Conservation (phyloP, 1,140 invertebrate species). For the Phthorimaea operculella region DNA sequence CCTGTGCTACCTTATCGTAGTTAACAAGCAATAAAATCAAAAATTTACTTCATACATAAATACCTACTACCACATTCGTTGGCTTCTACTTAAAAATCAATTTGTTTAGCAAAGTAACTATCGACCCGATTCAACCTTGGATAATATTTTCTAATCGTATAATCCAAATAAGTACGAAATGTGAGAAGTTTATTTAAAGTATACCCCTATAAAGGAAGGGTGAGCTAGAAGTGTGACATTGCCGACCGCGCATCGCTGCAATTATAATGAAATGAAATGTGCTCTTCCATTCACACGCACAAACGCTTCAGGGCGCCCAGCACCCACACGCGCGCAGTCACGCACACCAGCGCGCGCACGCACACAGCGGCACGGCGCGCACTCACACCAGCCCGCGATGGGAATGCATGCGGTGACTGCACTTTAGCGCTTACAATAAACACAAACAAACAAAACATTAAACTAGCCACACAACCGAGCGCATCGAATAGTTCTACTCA, state of each 20-base stretch:
- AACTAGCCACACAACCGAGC: slow-evolving; percentile 42
- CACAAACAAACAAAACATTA: slow-evolving; percentile 64
- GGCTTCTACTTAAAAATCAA: background rate
- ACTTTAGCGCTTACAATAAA: slow-evolving; percentile 65
- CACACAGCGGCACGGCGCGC: slow-evolving; percentile 27
- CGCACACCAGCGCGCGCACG: slow-evolving; percentile 25
- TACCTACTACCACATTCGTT: slow-evolving; percentile 7
- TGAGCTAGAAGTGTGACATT: slow-evolving; percentile 47
- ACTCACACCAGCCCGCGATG: slow-evolving; percentile 45
- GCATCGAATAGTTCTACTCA: slow-evolving; percentile 20
- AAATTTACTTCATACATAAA: slow-evolving; percentile 32
- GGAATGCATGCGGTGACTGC: slow-evolving; percentile 67
- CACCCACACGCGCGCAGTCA: slow-evolving; percentile 31
- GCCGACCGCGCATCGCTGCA: slow-evolving; percentile 59
- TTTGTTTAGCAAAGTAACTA: slow-evolving; percentile 1
- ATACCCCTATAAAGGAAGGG: slow-evolving; percentile 31
- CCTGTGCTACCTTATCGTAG: slow-evolving; percentile 52
- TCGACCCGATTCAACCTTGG: background rate
- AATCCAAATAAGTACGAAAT: background rate
- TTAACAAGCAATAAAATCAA: slow-evolving; percentile 58
- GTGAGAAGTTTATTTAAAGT: slow-evolving; percentile 12
- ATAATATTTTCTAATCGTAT: background rate
- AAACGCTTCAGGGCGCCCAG: slow-evolving; percentile 54
- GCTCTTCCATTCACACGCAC: slow-evolving; percentile 65
- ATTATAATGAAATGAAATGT: slow-evolving; percentile 65